A percentile compares a stretch with the other conserved stretches of the same genome.
Evolutionary conservation across 2,113 vertebrate genomes (phyloP).

Genomic region (Sula dactylatra): DNA sequence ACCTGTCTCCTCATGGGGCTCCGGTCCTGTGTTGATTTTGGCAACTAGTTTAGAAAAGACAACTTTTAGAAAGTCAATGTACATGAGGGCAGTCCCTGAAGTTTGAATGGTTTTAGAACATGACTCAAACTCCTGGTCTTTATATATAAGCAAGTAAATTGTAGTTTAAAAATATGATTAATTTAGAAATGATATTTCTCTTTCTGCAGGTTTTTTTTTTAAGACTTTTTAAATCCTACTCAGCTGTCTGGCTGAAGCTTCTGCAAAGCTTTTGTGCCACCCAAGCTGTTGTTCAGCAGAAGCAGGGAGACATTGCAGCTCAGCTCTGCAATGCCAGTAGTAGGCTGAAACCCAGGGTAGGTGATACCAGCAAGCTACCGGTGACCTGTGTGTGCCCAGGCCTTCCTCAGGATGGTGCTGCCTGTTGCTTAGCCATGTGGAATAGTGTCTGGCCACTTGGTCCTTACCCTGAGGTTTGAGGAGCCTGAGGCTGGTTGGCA

Average conservation of each 20-base stretch:
- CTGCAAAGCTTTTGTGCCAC: background rate
- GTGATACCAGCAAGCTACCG: background rate
- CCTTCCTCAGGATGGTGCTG: background rate
- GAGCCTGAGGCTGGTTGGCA: background rate
- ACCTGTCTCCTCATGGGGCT: background rate
- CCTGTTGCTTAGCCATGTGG: background rate
- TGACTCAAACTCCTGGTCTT: background rate
- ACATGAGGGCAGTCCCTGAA: background rate
- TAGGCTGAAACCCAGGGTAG: background rate
- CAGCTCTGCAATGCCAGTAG: background rate
- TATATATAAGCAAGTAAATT: background rate
- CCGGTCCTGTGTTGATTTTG: background rate
- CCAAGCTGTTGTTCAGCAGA: background rate
- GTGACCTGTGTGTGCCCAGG: fast-evolving
- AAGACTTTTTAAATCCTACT: background rate
- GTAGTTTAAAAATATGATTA: background rate
- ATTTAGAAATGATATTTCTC: background rate
- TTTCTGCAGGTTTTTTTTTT: background rate
- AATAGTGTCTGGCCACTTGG: background rate
- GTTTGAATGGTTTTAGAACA: background rate
- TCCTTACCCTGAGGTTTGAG: background rate
- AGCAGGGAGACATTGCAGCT: background rate
- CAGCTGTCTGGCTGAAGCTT: background rate
- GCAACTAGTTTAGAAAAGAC: background rate
- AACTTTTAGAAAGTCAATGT: background rate